phyloP scores from a whole-genome alignment of 2,888 invertebrate genomes.

The Hemicrepidius hirtus region DNA sequence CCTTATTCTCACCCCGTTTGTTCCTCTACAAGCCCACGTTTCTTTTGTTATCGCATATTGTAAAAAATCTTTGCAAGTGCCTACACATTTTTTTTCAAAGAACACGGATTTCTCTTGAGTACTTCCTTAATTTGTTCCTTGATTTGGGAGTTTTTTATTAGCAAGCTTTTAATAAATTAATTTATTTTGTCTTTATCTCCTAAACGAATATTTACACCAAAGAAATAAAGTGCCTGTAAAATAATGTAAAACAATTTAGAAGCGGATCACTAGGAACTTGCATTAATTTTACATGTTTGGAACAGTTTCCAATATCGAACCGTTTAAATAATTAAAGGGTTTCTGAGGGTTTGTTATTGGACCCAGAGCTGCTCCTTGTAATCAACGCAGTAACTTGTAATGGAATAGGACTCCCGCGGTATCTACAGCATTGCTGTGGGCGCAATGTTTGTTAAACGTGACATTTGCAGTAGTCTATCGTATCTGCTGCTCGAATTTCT shows the following conservation, averaged over 20 bases:
- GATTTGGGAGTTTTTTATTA: too few relatives aligned
- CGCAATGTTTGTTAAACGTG: constrained; percentile 48
- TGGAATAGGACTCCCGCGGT: constrained; percentile 43
- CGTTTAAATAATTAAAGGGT: constrained; percentile 46
- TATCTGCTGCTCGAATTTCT: constrained; percentile 25
- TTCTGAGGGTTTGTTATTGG: constrained; percentile 42
- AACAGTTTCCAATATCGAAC: constrained; percentile 45
- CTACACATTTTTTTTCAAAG: too few relatives aligned
- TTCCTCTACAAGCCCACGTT: constrained; percentile 6
- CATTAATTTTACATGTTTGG: constrained; percentile 35
- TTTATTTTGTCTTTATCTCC: too few relatives aligned
- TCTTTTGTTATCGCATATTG: constrained; percentile 15
- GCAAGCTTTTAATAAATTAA: too few relatives aligned
- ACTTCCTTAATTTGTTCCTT: too few relatives aligned
- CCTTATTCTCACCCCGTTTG: constrained; percentile 21
- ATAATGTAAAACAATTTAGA: constrained; percentile 12
- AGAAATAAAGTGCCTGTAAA: not conserved
- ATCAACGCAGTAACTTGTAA: constrained; percentile 47
- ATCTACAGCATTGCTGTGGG: constrained; percentile 39
- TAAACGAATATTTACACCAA: too few relatives aligned
- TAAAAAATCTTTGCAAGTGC: constrained; percentile 3
- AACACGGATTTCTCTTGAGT: too few relatives aligned
- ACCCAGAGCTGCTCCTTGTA: constrained; percentile 43
- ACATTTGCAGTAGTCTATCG: constrained; percentile 40
- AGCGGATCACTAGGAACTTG: constrained; percentile 3